Evolutionary conservation across 1,140 invertebrate species (phyloP).

Genomic region (Panagrolaimus sp.): DNA sequence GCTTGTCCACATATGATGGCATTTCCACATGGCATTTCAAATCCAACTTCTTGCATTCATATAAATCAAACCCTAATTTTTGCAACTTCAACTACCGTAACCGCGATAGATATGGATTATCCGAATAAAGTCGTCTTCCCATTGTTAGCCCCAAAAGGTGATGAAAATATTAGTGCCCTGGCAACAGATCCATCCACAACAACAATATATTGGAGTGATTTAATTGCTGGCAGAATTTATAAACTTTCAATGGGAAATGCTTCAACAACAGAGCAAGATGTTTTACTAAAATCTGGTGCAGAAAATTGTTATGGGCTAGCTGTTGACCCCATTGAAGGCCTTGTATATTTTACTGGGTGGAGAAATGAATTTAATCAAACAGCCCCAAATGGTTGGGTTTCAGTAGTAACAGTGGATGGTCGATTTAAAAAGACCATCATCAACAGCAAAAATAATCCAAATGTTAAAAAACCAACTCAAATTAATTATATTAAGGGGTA

Average conservation of each 20-base stretch:
- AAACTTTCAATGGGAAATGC: constrained; percentile 8
- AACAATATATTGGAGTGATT: constrained; percentile 24
- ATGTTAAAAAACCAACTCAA: constrained; percentile 20
- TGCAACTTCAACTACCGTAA: constrained; percentile 23
- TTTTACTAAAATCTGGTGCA: constrained; percentile 18
- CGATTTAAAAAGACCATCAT: constrained; percentile 12
- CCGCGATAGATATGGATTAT: constrained; percentile 22
- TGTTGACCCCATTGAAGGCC: constrained; percentile 12
- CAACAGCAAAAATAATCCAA: not conserved
- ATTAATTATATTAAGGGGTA: constrained; percentile 15
- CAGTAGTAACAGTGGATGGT: constrained; percentile 15
- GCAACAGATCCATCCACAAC: constrained; percentile 9
- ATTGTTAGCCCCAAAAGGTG: constrained; percentile 11
- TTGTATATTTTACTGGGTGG: constrained; percentile 20
- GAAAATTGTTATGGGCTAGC: constrained; percentile 19
- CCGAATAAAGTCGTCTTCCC: constrained; percentile 24
- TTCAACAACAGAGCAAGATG: constrained; percentile 17
- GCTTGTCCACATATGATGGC: constrained; percentile 26
- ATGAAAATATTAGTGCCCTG: constrained; percentile 20
- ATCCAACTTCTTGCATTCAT: constrained; percentile 19
- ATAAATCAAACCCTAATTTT: constrained; percentile 27
- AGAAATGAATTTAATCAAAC: not conserved
- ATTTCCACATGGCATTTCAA: not conserved
- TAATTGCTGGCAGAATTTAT: constrained; percentile 10
- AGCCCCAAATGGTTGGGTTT: constrained; percentile 13